phyloP scores from a whole-genome alignment of 2,888 invertebrate species.

The Ichneumoninae sp. region DNA sequence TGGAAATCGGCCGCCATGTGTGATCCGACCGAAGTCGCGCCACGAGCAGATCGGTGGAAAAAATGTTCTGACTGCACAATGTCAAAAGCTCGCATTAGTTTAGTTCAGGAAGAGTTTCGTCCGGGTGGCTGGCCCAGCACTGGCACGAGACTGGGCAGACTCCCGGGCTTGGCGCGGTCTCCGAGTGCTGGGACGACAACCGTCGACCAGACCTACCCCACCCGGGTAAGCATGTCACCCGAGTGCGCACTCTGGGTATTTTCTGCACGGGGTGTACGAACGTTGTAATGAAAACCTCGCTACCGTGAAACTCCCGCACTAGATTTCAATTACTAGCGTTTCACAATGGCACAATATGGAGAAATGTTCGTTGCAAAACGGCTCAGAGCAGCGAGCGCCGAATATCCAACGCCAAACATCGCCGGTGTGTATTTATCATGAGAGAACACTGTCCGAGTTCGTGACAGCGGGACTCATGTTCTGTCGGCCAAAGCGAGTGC shows the following conservation, averaged over 20 bases:
- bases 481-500: neutral
- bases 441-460: neutral
- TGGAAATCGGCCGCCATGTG: too few relatives aligned
- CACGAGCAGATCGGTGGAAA: too few relatives aligned
- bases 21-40: too few relatives aligned
- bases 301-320: neutral
- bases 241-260: neutral
- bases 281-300: conserved; percentile 35
- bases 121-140: too few relatives aligned
- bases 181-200: too few relatives aligned
- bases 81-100: too few relatives aligned
- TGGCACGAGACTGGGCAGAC: too few relatives aligned
- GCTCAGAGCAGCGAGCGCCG: neutral
- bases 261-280: neutral
- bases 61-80: too few relatives aligned
- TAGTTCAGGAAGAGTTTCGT: too few relatives aligned
- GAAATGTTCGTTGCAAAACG: neutral
- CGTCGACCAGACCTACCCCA: too few relatives aligned
- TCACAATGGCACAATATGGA: neutral
- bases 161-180: too few relatives aligned
- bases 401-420: neutral
- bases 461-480: neutral
- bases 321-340: neutral
- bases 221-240: neutral
- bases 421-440: neutral